Evolutionary conservation across 2,113 vertebrate species (phyloP).

Genomic region (Redunca redunca): DNA sequence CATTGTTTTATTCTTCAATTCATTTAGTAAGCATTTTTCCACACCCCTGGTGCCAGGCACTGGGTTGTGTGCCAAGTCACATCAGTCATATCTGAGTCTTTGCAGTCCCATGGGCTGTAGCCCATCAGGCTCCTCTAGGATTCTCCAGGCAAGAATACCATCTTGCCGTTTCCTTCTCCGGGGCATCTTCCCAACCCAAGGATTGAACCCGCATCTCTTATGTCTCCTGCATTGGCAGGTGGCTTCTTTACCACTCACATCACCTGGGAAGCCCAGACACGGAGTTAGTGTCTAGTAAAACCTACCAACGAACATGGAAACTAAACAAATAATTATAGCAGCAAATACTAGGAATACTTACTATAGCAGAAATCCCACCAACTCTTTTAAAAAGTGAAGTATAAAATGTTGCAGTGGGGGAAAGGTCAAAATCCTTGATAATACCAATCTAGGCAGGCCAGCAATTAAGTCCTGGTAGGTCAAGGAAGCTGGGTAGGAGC

Average conservation of each 20-base stretch:
- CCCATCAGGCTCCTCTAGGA: neutral
- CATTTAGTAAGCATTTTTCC: neutral
- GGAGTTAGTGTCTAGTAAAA: neutral
- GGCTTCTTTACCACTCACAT: neutral
- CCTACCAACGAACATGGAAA: neutral
- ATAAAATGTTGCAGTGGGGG: neutral
- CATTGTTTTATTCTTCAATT: neutral
- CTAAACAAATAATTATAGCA: neutral
- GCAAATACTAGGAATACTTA: neutral
- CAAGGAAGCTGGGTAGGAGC: neutral
- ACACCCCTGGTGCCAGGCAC: neutral
- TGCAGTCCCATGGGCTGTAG: neutral
- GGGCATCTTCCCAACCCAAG: neutral
- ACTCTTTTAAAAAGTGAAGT: neutral
- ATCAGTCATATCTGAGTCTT: neutral
- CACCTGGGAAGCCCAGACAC: neutral
- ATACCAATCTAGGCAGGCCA: neutral
- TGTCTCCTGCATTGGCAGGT: neutral
- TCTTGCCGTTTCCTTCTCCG: neutral
- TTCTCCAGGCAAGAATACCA: neutral
- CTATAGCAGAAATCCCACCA: neutral
- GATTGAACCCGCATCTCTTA: neutral
- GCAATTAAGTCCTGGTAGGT: neutral
- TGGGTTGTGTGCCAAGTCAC: neutral
- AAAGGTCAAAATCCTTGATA: neutral